Base-by-base conservation (phyloP, 2,888 invertebrate species). In the Chalcosyrphus nemorum region DNA sequence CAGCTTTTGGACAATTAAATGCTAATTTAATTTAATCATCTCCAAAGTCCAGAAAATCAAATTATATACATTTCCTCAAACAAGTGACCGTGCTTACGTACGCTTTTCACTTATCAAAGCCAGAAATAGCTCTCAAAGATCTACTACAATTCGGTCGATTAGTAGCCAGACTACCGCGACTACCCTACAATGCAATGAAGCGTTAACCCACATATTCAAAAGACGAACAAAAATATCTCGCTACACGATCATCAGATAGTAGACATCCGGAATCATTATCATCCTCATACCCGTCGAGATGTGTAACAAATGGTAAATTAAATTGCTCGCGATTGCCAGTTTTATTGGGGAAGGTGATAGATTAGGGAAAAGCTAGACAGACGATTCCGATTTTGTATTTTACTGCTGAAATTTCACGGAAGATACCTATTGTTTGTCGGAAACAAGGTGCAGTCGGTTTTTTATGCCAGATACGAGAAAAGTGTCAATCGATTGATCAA, bases 201-300 rank as follows among this genome's bases (percentile, higher is more conserved):
- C 52, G 52, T 66, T 54, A 54, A 66, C 66, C 52, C 52, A 66
- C 54, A 52, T 41, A 35, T 47, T 63, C 32, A 66, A 66, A 38
- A 66, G 52, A 38, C 52, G 38, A 52, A 52, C 38, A 27, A 38
- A 52, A 27, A 52, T 52, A 52, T 38, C 21, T 15, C 65, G 17
- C 52, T 52, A 24, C 38, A 66, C 52, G 52, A 66, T 66, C 24
- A 27, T 52, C n/a, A n/a, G 38, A 66, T 52, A 52, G 66, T 43
- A 65, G 63, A 47, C 63, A 65, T 65, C 63, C 66, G 66, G 54
- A 43, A 61, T 61, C 59, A 43, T 32, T 17, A 65, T 50, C 38
- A 47, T 63, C 35, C n/a, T 21, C 38, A 24, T 24, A 13, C 24
- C 50, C 4, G 35, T 50, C n/a, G n/a, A 61, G 43, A 61, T 65